phyloP scores from a whole-genome alignment of 92 coral and sea anemone species.

The Desmophyllum pertusum region DNA sequence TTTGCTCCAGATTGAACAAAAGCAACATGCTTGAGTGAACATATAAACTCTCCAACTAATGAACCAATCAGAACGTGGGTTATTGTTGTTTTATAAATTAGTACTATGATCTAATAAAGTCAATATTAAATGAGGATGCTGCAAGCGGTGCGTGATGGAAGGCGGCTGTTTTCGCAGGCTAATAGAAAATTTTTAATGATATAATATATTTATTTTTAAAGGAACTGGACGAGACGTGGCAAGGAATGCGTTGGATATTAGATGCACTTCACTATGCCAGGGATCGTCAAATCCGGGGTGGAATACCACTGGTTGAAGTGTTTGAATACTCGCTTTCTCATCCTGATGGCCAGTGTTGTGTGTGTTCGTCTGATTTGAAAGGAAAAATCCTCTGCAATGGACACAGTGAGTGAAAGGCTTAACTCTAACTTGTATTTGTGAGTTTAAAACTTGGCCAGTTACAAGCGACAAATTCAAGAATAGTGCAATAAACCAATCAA shows the following conservation, averaged over 20 bases:
- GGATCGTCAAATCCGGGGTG: constrained; percentile 97
- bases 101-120: no score
- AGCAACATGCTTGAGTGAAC: no score
- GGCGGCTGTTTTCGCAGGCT: no score
- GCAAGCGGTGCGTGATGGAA: no score
- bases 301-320: constrained; percentile 98
- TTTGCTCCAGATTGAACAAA: no score
- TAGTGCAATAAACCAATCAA: background rate
- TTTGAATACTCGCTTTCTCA: constrained; percentile 61
- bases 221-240: constrained; percentile 99
- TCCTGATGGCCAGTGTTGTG: constrained; percentile 52
- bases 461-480: no score
- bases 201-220: constrained; percentile 34
- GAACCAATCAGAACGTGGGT: background rate
- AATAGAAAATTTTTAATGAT: no score
- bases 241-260: constrained; percentile 99
- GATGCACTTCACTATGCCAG: constrained; percentile 97
- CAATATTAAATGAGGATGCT: no score
- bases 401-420: constrained; percentile 12
- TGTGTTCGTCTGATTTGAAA: constrained; percentile 37
- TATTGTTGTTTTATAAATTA: no score
- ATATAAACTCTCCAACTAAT: no score
- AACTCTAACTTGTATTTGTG: background rate
- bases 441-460: no score
- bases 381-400: constrained; percentile 53